phyloP scores from a whole-genome alignment of 1,140 invertebrate species.

The Brachystomella parvula region DNA sequence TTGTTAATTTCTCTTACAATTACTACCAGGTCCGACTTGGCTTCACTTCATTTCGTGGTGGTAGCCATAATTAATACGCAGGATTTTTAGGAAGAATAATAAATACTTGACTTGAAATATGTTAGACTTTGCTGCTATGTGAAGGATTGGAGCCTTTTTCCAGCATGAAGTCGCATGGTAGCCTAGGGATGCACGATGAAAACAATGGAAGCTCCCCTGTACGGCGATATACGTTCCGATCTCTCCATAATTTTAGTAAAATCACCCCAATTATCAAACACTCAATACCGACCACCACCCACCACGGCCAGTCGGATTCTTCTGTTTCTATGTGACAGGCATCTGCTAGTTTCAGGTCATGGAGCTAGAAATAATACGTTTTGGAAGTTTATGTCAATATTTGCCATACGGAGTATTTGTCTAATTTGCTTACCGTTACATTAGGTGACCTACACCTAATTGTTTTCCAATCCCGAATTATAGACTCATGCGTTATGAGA shows the following conservation, averaged over 20 bases:
- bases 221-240: conserved; percentile 17
- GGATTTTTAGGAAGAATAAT: too few species aligned
- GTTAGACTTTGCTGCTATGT: too few species aligned
- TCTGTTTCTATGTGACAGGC: conserved; percentile 17
- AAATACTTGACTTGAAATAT: too few species aligned
- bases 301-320: conserved; percentile 11
- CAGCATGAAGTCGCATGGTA: conserved; percentile 31
- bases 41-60: too few species aligned
- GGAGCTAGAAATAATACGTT: conserved; percentile 8
- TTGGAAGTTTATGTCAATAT: background rate
- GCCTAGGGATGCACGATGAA: conserved; percentile 24
- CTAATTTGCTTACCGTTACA: background rate
- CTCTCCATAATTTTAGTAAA: conserved; percentile 21
- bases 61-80: too few species aligned
- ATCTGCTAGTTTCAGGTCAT: conserved; percentile 15
- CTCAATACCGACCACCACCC: conserved; percentile 16
- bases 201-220: conserved; percentile 23
- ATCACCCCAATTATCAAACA: conserved; percentile 17
- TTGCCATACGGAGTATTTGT: background rate
- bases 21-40: too few species aligned
- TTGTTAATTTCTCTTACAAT: too few species aligned
- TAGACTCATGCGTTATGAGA: conserved; percentile 13
- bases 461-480: conserved; percentile 11
- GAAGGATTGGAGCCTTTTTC: conserved; percentile 25
- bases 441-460: conserved; percentile 11